Base-by-base conservation (phyloP, 92 coral and sea anemone species). In the Anthopleura xanthogrammica region DNA sequence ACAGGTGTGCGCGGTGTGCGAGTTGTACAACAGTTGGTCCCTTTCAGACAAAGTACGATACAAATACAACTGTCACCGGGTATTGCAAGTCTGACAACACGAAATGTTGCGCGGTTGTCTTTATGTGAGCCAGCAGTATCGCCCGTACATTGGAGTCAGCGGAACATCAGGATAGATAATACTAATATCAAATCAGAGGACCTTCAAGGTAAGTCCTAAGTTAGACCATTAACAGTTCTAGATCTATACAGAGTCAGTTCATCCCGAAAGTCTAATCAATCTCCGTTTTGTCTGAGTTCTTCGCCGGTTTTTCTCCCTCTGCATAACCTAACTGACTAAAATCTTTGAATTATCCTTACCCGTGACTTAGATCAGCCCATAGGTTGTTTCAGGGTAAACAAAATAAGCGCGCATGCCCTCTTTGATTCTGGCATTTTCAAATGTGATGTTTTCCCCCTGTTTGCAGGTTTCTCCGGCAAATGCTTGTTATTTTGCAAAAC, bases 1-100 rank as follows among this genome's bases (percentile, higher is more conserved):
- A 40, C 86, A 97, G 99, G 99, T 23, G 86, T 97, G 9, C 94
- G 98, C 22, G 99, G 99, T 41, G 98, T 97, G 3, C 89, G 93
- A 22, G 83, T 97, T 17, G 24, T 97, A 64, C 99, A 94, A 66
- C 99, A 97, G 82, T 54, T 77, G 16, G 66, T 91, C 14, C 99
- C 99, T 11, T 94, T 94, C 85, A 90, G 85, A 36, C 88, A 87
- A 78, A 97, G 94, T 52, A 66, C 91, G 66, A 93, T 97, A 16
- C 91, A 72, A 41, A 90, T 87, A 68, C 80, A 81, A 41, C 83
- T 91, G 60, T 72, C 86, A 20, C 65, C 75, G 60, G 85, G 77
- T 66, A 87, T 78, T 14, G 60, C 77, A 89, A 82, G 79, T 60
- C 70, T 97, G 82, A 88, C 87, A 14, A 94, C 99, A 12, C 75